Evolutionary conservation across 2,113 vertebrate species (phyloP).

Genomic region (Enhydra lutris): DNA sequence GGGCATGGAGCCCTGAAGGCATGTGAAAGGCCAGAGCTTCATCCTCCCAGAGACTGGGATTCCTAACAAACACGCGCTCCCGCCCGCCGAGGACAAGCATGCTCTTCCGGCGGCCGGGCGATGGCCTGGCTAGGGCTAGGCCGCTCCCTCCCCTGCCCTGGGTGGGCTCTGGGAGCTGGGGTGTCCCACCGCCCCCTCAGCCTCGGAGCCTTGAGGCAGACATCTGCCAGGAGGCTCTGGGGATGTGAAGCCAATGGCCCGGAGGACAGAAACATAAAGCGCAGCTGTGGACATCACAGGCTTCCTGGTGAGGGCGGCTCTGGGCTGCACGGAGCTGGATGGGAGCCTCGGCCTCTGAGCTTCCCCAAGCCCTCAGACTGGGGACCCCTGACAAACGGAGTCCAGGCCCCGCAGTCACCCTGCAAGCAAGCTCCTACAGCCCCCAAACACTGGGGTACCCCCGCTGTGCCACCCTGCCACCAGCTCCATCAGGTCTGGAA

Average conservation of each 20-base stretch:
- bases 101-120: background rate
- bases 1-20: slow-evolving; percentile 12
- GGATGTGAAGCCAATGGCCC: background rate
- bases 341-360: background rate
- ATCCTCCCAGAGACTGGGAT: background rate
- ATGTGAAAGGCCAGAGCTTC: slow-evolving; percentile 44
- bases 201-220: background rate
- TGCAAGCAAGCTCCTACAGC: background rate
- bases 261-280: background rate
- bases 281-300: background rate
- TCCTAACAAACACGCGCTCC: background rate
- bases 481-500: background rate
- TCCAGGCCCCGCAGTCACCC: background rate
- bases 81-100: background rate
- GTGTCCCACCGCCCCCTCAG: background rate
- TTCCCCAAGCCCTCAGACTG: background rate
- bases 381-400: background rate
- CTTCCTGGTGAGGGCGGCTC: background rate
- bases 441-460: background rate
- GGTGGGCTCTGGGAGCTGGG: background rate
- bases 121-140: background rate
- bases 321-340: background rate
- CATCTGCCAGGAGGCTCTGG: background rate
- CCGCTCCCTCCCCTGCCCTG: background rate
- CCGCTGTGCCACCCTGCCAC: background rate